A percentile compares a stretch with the other conserved stretches of the same genome.
Evolutionary conservation across 2,888 invertebrate species (phyloP).

Genomic region (Mactromeris polynyma): DNA sequence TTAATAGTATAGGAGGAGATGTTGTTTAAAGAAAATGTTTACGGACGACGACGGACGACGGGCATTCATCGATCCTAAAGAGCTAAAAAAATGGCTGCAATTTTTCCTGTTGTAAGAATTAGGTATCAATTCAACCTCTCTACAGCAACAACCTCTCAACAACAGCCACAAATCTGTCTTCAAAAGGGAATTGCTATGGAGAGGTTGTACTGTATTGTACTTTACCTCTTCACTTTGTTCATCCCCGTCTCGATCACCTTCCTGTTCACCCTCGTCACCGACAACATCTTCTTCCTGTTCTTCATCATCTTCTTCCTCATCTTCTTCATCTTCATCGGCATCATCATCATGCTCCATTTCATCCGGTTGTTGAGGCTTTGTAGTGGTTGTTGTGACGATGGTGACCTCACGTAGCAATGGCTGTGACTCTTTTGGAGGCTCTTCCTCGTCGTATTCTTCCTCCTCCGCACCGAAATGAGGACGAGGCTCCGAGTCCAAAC

Average conservation of each 20-base stretch:
- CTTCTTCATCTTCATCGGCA: slow-evolving; percentile 59
- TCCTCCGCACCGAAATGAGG: slow-evolving; percentile 49
- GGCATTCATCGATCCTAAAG: no score
- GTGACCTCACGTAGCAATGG: slow-evolving; percentile 79
- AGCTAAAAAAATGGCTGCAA: no score
- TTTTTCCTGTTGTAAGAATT: no score
- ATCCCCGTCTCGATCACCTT: slow-evolving; percentile 58
- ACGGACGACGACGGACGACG: no score
- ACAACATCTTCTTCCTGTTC: slow-evolving; percentile 50
- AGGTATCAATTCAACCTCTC: no score
- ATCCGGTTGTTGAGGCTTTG: slow-evolving; percentile 34
- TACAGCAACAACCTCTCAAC: no score
- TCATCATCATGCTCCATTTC: slow-evolving; percentile 51
- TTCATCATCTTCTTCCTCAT: slow-evolving; percentile 47
- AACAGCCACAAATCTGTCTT: no score
- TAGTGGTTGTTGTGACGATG: slow-evolving; percentile 68
- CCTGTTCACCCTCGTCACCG: slow-evolving; percentile 43
- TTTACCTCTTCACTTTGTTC: slow-evolving; percentile 60
- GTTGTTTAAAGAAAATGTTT: no score
- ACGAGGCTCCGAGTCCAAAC: slow-evolving; percentile 70
- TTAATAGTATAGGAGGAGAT: no score
- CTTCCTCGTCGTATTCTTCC: slow-evolving; percentile 74
- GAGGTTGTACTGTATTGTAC: no score
- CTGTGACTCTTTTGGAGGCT: slow-evolving; percentile 79
- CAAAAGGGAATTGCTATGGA: no score